Evolutionary conservation across 2,888 invertebrate species (phyloP).

Genomic region (Leptopilina myrica): DNA sequence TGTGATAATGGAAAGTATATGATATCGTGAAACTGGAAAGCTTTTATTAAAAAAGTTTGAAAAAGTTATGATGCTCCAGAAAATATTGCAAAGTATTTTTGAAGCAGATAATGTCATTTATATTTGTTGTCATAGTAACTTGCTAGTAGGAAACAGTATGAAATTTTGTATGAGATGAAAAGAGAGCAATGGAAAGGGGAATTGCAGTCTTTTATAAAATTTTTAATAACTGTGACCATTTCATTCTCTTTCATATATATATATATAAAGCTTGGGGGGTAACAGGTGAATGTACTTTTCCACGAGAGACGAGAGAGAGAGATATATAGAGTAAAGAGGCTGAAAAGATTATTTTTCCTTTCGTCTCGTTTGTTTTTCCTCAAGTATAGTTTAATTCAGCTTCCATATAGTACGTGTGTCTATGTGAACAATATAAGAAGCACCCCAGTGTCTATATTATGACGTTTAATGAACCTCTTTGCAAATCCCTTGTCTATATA

Average conservation of each 20-base stretch:
- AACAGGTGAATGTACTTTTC: conserved; percentile 35
- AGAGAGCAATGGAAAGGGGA: neutral
- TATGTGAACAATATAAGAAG: conserved; percentile 1
- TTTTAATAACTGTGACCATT: conserved; percentile 30
- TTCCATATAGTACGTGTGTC: neutral
- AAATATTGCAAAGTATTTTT: conserved; percentile 19
- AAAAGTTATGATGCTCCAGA: conserved; percentile 16
- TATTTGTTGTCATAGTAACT: conserved; percentile 5
- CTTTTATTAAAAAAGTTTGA: conserved; percentile 20
- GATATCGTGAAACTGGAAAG: conserved; percentile 1
- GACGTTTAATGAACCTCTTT: conserved; percentile 33
- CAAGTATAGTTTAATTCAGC: conserved; percentile 32
- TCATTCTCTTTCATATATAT: conserved; percentile 16
- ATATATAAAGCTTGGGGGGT: neutral
- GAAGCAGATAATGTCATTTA: conserved; percentile 15
- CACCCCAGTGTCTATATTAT: neutral
- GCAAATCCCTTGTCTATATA: conserved; percentile 7
- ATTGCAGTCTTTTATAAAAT: conserved; percentile 28
- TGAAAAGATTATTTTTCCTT: conserved; percentile 37
- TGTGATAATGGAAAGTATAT: conserved; percentile 10
- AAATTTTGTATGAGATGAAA: conserved; percentile 26
- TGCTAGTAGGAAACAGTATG: neutral
- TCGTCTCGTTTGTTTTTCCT: conserved; percentile 24
- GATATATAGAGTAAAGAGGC: neutral
- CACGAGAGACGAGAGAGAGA: neutral